These are phyloP conservation scores for Aegypius monachus DNA, from an alignment of 2,113 vertebrate species.

Conservation along the genomic window DNA sequence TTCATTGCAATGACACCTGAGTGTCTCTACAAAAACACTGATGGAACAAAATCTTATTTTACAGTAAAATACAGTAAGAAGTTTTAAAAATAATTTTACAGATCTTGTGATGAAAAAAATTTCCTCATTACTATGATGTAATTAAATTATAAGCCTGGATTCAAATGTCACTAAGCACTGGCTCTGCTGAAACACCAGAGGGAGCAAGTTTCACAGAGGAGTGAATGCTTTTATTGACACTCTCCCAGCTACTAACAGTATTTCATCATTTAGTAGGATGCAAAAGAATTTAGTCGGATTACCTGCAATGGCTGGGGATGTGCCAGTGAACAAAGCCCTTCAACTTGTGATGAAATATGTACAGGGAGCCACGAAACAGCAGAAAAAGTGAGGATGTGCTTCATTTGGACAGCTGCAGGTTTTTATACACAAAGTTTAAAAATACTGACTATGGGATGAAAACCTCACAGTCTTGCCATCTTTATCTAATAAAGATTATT, in stretches of 20 bases:
- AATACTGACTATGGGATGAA: not conserved
- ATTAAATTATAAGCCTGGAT: not conserved
- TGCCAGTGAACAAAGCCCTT: not conserved
- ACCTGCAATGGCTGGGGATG: not conserved
- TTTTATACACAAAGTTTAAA: not conserved
- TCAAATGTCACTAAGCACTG: not conserved
- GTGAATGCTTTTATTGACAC: not conserved
- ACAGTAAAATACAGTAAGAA: not conserved
- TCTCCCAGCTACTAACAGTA: not conserved
- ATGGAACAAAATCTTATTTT: not conserved
- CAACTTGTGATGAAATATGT: not conserved
- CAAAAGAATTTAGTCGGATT: not conserved
- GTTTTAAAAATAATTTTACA: not conserved
- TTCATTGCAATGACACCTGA: not conserved
- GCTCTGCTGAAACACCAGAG: slow-evolving; percentile 37
- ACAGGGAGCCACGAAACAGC: not conserved
- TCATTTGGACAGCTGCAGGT: not conserved
- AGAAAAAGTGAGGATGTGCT: not conserved
- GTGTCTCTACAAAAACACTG: not conserved
- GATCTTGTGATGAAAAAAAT: not conserved
- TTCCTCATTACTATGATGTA: not conserved
- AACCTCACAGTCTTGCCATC: not conserved
- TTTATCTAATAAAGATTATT: not conserved
- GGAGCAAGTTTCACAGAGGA: slow-evolving; percentile 37
- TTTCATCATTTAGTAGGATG: not conserved